These are phyloP conservation scores for Quadriops clusia DNA, from an alignment of 2,888 invertebrate genomes.

Conservation along the genomic window DNA sequence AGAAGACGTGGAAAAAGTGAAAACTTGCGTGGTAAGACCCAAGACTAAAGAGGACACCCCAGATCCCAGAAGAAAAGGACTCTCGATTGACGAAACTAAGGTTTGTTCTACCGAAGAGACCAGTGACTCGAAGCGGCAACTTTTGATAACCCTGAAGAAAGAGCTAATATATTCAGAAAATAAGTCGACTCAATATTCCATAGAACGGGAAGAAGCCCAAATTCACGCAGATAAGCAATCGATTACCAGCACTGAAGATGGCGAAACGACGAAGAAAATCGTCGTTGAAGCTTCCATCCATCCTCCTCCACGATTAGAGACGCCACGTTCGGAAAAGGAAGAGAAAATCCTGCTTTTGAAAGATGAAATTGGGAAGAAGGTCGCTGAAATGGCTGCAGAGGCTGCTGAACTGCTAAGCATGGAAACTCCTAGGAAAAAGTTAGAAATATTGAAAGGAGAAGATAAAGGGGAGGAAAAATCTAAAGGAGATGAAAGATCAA, in stretches of 20 bases:
- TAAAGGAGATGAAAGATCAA: conserved; percentile 6
- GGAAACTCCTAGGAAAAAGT: background rate
- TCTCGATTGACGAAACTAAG: too few species aligned
- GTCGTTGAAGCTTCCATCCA: conserved; percentile 34
- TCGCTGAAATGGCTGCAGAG: conserved; percentile 19
- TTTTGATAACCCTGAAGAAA: too few species aligned
- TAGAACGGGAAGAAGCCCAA: background rate
- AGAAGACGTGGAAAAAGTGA: conserved; percentile 1
- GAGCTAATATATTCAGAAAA: conserved; percentile 17
- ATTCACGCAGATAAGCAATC: conserved; percentile 25
- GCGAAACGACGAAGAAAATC: conserved; percentile 26
- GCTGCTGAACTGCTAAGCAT: conserved; percentile 16
- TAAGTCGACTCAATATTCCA: conserved; percentile 17
- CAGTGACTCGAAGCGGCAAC: too few species aligned
- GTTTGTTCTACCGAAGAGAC: too few species aligned
- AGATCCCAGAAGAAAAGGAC: too few species aligned
- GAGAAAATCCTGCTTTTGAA: conserved; percentile 6
- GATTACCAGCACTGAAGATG: conserved; percentile 30
- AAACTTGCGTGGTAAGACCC: background rate
- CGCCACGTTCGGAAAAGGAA: background rate
- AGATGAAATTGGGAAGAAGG: conserved; percentile 7
- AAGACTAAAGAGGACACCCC: background rate
- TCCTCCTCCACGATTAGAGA: conserved; percentile 25
- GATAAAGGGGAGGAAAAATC: conserved; percentile 13
- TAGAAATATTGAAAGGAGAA: background rate